These are phyloP conservation scores for Sinocyclocheilus maitianheensis DNA, from an alignment of 2,113 vertebrate genomes.

Conservation along the genomic window DNA sequence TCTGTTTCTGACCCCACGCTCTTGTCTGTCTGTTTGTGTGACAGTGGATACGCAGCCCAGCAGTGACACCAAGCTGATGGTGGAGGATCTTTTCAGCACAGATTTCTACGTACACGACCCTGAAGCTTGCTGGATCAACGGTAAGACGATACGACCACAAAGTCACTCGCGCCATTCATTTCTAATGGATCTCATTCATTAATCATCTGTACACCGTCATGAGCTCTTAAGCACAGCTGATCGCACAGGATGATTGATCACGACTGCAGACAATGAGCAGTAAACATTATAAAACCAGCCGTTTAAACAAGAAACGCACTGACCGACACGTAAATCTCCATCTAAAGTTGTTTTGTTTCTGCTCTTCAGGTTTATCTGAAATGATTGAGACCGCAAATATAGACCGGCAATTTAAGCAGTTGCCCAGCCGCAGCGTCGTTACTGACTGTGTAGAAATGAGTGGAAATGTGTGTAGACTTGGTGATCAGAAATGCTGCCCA, in stretches of 20 bases:
- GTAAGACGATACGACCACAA: conserved; percentile 72
- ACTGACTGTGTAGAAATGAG: background rate
- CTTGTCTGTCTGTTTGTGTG: conserved; percentile 38
- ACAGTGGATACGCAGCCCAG: conserved; percentile 86
- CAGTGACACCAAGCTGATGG: conserved; percentile 86
- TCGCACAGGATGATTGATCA: background rate
- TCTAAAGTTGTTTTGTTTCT: too few relatives aligned
- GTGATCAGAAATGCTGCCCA: background rate
- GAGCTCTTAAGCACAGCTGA: background rate
- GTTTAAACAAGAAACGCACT: background rate
- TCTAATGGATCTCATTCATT: background rate
- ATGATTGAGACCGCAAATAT: background rate
- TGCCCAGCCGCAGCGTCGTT: too few relatives aligned
- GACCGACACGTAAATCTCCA: background rate
- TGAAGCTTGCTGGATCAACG: conserved; percentile 92
- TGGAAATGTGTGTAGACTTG: background rate
- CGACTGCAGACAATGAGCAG: background rate
- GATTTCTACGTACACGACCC: conserved; percentile 88
- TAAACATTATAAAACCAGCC: background rate
- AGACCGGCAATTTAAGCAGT: background rate
- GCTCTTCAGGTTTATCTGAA: background rate
- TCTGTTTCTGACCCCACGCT: background rate
- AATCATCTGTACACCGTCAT: background rate
- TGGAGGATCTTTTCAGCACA: conserved; percentile 93
- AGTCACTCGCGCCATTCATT: background rate